A percentile compares a stretch with the other conserved stretches of the same genome.
Evolutionary conservation across 2,797 vertebrate genomes (phyloP).

Genomic region (Hippopotamyrus pictus): DNA sequence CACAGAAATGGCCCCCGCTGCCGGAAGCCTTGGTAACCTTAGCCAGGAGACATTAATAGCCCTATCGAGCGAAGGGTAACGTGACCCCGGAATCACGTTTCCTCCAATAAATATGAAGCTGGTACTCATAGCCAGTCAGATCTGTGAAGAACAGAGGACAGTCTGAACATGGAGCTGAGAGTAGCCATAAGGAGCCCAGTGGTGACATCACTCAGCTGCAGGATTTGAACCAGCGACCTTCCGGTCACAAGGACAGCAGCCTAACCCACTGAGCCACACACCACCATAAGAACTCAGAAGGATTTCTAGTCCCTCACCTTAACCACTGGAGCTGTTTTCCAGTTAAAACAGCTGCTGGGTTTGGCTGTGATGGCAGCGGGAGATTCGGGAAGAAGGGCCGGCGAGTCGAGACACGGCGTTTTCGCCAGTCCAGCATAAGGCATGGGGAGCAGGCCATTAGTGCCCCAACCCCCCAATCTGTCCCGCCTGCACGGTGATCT

Average conservation of each 20-base stretch:
- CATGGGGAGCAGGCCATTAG: not conserved
- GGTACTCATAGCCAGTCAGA: not conserved
- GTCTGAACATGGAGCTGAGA: not conserved
- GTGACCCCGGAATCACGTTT: not conserved
- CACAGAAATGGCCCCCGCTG: not conserved
- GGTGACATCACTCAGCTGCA: not conserved
- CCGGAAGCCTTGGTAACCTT: not conserved
- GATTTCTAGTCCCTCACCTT: not conserved
- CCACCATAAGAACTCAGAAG: not conserved
- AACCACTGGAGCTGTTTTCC: too few species aligned
- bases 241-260: not conserved
- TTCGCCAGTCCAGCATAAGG: too few species aligned
- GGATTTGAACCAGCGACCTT: not conserved
- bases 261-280: not conserved
- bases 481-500: not conserved
- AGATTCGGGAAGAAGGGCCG: too few species aligned
- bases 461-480: not conserved
- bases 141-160: not conserved
- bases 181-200: not conserved
- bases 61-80: not conserved
- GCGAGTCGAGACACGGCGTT: too few species aligned
- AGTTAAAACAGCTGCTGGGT: too few species aligned
- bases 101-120: not conserved
- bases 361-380: too few species aligned
- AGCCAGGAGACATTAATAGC: not conserved